Evolutionary conservation across 2,888 invertebrate species (phyloP).

Genomic region (Drosophila pegasa): DNA sequence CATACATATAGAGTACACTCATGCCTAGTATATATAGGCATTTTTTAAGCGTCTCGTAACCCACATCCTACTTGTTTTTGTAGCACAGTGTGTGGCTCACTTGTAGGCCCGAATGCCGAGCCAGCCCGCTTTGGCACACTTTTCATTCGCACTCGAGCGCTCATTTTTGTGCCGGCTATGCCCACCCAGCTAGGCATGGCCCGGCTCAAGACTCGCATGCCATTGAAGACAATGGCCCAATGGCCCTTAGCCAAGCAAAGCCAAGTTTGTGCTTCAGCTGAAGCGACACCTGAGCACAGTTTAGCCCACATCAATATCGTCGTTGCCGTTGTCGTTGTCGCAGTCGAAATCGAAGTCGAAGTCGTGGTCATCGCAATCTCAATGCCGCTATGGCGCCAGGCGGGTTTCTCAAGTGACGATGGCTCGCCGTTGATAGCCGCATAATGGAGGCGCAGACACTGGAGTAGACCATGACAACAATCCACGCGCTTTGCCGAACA

Average conservation of each 20-base stretch:
- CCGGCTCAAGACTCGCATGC: conserved; percentile 53
- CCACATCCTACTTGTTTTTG: conserved; percentile 12
- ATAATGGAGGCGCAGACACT: conserved; percentile 43
- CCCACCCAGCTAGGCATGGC: conserved; percentile 61
- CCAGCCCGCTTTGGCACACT: conserved; percentile 67
- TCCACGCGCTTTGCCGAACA: conserved; percentile 39
- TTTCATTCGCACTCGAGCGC: conserved; percentile 58
- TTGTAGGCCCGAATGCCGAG: conserved; percentile 56
- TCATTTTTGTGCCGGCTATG: conserved; percentile 33
- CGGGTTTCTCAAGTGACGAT: conserved; percentile 69
- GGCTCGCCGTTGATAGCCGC: conserved; percentile 52
- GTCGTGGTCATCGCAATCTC: conserved; percentile 28
- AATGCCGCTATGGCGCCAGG: conserved; percentile 76
- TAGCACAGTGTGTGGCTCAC: conserved; percentile 17
- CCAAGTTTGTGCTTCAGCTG: conserved; percentile 48
- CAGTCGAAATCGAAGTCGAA: neutral
- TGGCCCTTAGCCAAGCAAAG: conserved; percentile 45
- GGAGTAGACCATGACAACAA: conserved; percentile 65
- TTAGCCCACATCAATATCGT: conserved; percentile 61
- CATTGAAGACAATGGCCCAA: conserved; percentile 60
- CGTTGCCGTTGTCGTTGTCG: neutral
- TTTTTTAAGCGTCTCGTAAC: neutral
- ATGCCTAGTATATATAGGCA: neutral
- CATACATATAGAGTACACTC: neutral
- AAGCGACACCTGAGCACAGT: conserved; percentile 66